phyloP scores from a whole-genome alignment of 2,797 vertebrate genomes.

The Bradypus variegatus region DNA sequence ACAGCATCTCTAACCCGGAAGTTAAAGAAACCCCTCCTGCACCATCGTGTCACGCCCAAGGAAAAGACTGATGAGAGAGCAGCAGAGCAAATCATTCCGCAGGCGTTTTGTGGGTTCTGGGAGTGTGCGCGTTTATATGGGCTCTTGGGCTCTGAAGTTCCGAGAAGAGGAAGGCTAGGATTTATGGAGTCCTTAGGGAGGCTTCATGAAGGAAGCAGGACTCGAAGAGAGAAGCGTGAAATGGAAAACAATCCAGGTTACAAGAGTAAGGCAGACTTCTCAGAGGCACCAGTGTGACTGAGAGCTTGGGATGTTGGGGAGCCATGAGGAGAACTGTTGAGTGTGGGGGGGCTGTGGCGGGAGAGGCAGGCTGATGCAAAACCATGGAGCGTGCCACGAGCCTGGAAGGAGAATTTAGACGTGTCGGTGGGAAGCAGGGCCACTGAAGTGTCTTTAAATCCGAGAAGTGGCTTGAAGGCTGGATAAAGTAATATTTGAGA shows the following conservation, averaged over 20 bases:
- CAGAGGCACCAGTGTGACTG: neutral
- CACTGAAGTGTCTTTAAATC: neutral
- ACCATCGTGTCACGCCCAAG: rapidly evolving
- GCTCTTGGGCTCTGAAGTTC: neutral
- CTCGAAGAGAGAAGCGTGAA: neutral
- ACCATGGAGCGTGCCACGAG: neutral
- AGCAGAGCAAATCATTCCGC: neutral
- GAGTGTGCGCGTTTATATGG: neutral
- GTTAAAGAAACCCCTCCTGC: neutral
- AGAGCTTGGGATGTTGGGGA: neutral
- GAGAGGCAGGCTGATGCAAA: neutral
- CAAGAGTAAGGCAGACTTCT: neutral
- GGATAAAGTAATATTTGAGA: neutral
- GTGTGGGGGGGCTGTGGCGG: neutral
- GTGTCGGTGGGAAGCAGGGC: neutral
- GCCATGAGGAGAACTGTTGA: rapidly evolving
- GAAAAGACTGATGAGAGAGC: neutral
- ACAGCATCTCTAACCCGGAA: neutral
- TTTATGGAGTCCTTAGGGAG: neutral
- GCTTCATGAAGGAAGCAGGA: neutral
- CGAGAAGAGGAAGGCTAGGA: neutral
- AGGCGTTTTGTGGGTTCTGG: neutral
- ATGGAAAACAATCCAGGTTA: neutral
- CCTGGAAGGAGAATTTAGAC: neutral
- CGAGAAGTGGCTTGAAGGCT: neutral